Evolutionary conservation across 2,888 invertebrate genomes (phyloP), one percentile per base, ranked within the genome.

Genomic region (Harpalus rufipes): DNA sequence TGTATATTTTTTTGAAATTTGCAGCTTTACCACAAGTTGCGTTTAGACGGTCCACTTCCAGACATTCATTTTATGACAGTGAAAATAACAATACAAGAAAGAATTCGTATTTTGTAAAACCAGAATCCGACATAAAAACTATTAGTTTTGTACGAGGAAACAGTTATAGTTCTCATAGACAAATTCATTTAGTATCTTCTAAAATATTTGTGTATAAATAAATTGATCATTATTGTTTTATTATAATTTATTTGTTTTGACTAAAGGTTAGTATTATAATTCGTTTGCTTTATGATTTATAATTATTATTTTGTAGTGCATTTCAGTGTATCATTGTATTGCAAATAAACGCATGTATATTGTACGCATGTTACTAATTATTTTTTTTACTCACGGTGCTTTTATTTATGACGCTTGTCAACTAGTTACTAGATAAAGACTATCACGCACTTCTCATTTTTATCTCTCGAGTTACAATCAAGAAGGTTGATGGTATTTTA

Each of bases 201-300:
- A 84, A 84, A 78, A 76, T 78, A 78, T 84, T 84, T 84, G 84
- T 84, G 58, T 84, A 78, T 84, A 84, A 84, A 78, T 84, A 78
- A 84, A 21, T 76, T 74, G 4, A 74, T 82, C 56, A 68, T 44
- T 83, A 61, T 74, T 51, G 16, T 83, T 82, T 61, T 61, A 39
- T 41, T 83, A 51, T 25, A 39, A 74, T 84, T 83, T 78, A 76
- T 58, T 82, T 83, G 51, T 65, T 84, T 78, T 59, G 59, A 39
- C 21, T 63, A n/a, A 81, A 81, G 81, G 81, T 81, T 81, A 81
- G 81, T 81, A 81, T 81, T 65, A 56, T 81, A 68, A 68, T 78
- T 78, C 72, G 41, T 74, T 74, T 16, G 72, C 72, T 74, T 74
- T 74, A 16, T 74, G 16, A 18, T 44, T 74, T 74, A 41, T 44